These are phyloP conservation scores for Rapana venosa DNA, from an alignment of 2,888 invertebrate genomes.

Conservation along the genomic window DNA sequence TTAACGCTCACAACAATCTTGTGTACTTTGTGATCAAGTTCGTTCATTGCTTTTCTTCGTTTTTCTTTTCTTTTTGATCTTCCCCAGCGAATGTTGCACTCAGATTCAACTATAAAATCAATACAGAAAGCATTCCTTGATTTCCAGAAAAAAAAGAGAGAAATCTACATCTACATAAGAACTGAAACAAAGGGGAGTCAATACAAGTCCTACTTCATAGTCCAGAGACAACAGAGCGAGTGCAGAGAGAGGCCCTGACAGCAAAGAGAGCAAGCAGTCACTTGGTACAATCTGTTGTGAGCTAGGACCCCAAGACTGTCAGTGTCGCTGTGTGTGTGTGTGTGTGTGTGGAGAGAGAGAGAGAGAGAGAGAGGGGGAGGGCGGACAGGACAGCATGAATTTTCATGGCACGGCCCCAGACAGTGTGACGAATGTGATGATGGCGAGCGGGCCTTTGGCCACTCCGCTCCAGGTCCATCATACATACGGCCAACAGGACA, in stretches of 20 bases:
- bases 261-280: not conserved
- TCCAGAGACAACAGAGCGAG: too few relatives aligned
- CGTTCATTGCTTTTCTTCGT: too few relatives aligned
- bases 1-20: not conserved
- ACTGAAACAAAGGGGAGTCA: too few relatives aligned
- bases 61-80: not conserved
- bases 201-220: too few relatives aligned
- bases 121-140: too few relatives aligned
- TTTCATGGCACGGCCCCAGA: conserved; percentile 41
- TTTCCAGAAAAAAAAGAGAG: too few relatives aligned
- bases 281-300: conserved; percentile 13
- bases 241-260: too few relatives aligned
- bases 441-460: conserved; percentile 33
- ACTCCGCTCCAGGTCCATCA: conserved; percentile 29
- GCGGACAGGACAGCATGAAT: conserved; percentile 28
- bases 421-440: conserved; percentile 42
- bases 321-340: not conserved
- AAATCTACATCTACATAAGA: too few relatives aligned
- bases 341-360: not conserved
- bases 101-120: too few relatives aligned
- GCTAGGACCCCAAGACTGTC: not conserved
- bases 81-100: too few relatives aligned
- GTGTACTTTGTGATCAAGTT: too few relatives aligned
- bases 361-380: not conserved
- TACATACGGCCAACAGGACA: conserved; percentile 36